These are phyloP conservation scores for Noturus placidus DNA, from an alignment of 2,113 vertebrate genomes.

Conservation along the genomic window DNA sequence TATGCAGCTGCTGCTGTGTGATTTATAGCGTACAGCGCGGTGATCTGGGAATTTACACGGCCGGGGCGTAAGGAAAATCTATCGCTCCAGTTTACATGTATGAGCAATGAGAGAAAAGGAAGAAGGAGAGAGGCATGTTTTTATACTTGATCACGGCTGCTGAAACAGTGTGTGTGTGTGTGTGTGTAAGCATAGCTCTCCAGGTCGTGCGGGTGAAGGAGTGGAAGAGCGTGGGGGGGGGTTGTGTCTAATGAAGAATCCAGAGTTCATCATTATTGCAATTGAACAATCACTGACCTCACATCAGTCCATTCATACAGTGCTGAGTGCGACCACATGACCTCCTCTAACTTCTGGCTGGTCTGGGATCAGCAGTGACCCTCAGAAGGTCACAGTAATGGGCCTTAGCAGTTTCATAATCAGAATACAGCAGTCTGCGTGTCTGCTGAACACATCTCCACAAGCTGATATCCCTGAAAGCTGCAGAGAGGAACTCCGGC, in stretches of 20 bases:
- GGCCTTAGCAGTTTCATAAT: neutral
- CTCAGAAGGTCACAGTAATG: neutral
- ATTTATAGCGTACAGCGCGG: neutral
- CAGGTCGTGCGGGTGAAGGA: neutral
- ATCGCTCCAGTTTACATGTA: conserved; percentile 53
- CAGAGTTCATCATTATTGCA: conserved; percentile 4
- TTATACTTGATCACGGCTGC: conserved; percentile 65
- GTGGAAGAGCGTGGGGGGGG: neutral
- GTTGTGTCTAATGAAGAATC: conserved; percentile 26
- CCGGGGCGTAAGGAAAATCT: conserved; percentile 19
- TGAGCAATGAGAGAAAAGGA: neutral
- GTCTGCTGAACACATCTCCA: conserved; percentile 16
- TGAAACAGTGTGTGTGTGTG: conserved; percentile 63
- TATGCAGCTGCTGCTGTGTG: conserved; percentile 11
- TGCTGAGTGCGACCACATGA: neutral
- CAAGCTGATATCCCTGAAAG: conserved; percentile 4
- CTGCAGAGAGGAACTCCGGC: neutral
- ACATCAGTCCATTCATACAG: neutral
- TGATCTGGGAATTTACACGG: neutral
- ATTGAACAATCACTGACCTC: neutral
- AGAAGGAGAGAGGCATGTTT: conserved; percentile 48
- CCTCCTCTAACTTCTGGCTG: neutral
- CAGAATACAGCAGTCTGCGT: neutral
- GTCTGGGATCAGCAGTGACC: neutral
- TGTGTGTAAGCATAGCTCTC: conserved; percentile 40